These are phyloP conservation scores for Planiliza haematocheilus DNA, from an alignment of 2,113 vertebrate genomes.

Conservation along the genomic window DNA sequence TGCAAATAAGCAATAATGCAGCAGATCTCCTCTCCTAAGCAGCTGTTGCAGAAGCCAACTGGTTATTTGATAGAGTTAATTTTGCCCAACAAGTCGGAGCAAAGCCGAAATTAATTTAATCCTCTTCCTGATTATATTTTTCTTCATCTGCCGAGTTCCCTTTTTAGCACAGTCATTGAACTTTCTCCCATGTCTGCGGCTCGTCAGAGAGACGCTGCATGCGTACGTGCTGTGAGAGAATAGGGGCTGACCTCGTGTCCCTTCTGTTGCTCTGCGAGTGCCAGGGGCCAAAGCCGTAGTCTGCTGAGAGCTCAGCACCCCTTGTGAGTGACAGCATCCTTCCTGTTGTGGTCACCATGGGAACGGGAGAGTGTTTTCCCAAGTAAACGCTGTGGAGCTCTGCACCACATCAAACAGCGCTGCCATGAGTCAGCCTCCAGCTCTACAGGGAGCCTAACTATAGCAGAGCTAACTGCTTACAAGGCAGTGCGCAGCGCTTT, in stretches of 20 bases:
- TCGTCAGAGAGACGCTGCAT: neutral
- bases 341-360: slow-evolving; percentile 76
- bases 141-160: neutral
- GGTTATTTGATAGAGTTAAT: neutral
- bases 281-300: slow-evolving; percentile 33
- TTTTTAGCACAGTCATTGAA: neutral
- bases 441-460: slow-evolving; percentile 74
- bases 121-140: slow-evolving; percentile 2
- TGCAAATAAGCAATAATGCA: neutral
- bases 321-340: slow-evolving; percentile 72
- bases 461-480: slow-evolving; percentile 74
- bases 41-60: neutral
- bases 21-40: neutral
- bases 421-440: slow-evolving; percentile 73
- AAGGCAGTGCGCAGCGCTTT: slow-evolving; percentile 63
- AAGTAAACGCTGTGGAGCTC: slow-evolving; percentile 62
- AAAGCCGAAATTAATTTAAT: neutral
- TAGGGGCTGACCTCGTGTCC: slow-evolving; percentile 31
- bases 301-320: slow-evolving; percentile 35
- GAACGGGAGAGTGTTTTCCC: slow-evolving; percentile 71
- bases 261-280: slow-evolving; percentile 10
- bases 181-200: neutral
- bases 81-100: neutral
- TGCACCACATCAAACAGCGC: slow-evolving; percentile 74
- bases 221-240: slow-evolving; percentile 10